Evolutionary conservation across 2,888 invertebrate genomes (phyloP), one percentile per base, ranked within the genome.

Genomic region (Orthonychiurus folsomi): DNA sequence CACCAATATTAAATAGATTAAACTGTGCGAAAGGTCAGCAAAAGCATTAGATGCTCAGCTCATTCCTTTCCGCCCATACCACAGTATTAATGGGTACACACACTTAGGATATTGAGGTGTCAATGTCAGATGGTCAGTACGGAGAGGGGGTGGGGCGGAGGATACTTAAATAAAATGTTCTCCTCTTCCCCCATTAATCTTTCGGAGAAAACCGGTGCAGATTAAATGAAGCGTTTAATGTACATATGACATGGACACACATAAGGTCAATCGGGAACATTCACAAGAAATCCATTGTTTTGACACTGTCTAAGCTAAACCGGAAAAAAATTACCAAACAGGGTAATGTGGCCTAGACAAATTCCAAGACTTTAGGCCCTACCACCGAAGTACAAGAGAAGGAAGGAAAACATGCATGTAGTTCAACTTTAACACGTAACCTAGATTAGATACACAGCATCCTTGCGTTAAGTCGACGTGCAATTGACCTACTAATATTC

Each of bases 401-500:
- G n/a, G n/a, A n/a, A n/a, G n/a, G n/a, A n/a, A n/a, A n/a, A n/a
- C n/a, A n/a, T n/a, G n/a, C n/a, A n/a, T n/a, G n/a, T n/a, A n/a
- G n/a, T n/a, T n/a, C n/a, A n/a, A n/a, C n/a, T n/a, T n/a, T n/a
- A n/a, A n/a, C n/a, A n/a, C n/a, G n/a, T 37, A 37, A 37, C 37
- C 37, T 15, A 37, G 37, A 37, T n/a, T 37, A 37, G 37, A 15
- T 37, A 37, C 15, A 9, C 37, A 37, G 37, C 37, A 37, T 37
- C 37, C 5, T 37, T 37, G 5, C 37, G 37, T 37, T 15, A n/a
- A 15, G 37, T 37, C 37, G 37, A 15, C 37, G 37, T 37, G 37
- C 37, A 37, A 37, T 37, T 37, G 37, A 37, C 37, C 37, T 37
- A 37, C 37, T 37, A 37, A 37, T 37, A 37, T 37, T 37, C 37